These are phyloP conservation scores for Agonopterix arenella DNA, from an alignment of 2,888 invertebrate species.

Conservation along the genomic window DNA sequence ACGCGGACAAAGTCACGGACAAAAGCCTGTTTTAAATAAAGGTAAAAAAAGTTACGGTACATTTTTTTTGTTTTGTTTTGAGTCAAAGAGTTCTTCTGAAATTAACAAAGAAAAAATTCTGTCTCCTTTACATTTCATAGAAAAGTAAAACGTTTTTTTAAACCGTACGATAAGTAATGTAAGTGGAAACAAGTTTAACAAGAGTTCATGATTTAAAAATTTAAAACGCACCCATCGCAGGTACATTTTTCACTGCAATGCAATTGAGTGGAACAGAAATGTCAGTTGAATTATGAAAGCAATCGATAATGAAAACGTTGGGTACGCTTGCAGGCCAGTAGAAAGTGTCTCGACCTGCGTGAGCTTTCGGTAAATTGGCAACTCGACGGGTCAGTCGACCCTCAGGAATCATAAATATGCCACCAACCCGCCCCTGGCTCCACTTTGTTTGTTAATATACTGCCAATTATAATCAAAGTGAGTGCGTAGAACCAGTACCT, in stretches of 20 bases:
- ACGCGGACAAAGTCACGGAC: too few species aligned
- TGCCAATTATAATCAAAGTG: slow-evolving; percentile 67
- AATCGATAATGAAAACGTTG: slow-evolving; percentile 72
- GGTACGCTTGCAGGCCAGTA: slow-evolving; percentile 56
- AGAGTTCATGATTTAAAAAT: background rate
- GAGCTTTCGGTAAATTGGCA: slow-evolving; percentile 69
- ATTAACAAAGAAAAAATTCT: too few species aligned
- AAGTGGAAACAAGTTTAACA: too few species aligned
- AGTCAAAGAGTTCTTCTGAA: too few species aligned
- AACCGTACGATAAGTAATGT: too few species aligned
- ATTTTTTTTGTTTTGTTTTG: too few species aligned
- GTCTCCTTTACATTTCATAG: too few species aligned
- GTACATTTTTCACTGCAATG: slow-evolving; percentile 20
- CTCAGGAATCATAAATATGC: slow-evolving; percentile 67
- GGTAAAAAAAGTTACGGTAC: too few species aligned
- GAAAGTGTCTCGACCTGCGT: slow-evolving; percentile 69
- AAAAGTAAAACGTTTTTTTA: too few species aligned
- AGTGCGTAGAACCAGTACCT: slow-evolving; percentile 40
- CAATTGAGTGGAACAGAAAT: slow-evolving; percentile 68
- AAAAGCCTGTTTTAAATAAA: too few species aligned
- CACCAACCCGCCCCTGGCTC: slow-evolving; percentile 60
- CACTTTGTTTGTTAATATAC: slow-evolving; percentile 70
- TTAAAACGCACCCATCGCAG: slow-evolving; percentile 4
- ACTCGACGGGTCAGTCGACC: slow-evolving; percentile 58
- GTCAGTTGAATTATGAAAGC: slow-evolving; percentile 72